Evolutionary conservation across 2,797 vertebrate genomes (phyloP), one percentile per base, ranked within the genome.

Genomic region (Sebastes minor): DNA sequence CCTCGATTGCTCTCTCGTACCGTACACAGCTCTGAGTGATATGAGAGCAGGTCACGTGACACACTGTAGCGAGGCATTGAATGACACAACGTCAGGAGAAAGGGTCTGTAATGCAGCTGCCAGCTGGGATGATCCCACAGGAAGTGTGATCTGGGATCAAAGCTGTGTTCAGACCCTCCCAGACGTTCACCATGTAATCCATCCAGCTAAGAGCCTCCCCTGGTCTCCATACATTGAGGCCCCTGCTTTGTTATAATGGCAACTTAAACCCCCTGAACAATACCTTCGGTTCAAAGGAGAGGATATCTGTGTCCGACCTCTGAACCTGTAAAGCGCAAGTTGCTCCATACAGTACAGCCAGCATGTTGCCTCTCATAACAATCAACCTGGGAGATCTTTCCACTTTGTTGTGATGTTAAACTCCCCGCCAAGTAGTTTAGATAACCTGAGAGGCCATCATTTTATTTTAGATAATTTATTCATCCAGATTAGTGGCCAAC

Each of bases 61-160:
- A 0, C 5, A 1, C 66, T 18, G 20, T 32, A 46, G 81, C 12
- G 35, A 65, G 74, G 80, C 57, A 27, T 79, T 49, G 59, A 86
- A 68, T 82, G 86, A 82, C 82, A 69, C 8, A 1, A n/a, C 25
- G 5, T 71, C 61, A 30, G 71, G 71, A 63, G 16, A 71, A 42
- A 59, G 5, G 66, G 30, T 67, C 66, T n/a, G 65, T 49, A 53
- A 63, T 4, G 53, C 87, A 91, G 90, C 90, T 88, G 87, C 64
- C 79, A 33, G 80, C 42, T 23, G 73, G 42, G 74, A 82, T 52
- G 76, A 83, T 90, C 79, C 82, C 59, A 22, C 61, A 86, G 83
- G 87, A 91, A 88, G 88, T 38, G 74, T 49, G 85, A 88, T 88
- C 84, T 10, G 35, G 87, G 57, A 91, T 94, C 91, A 93, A 91